Conservation (phyloP, 2,797 vertebrate genomes). For the Lacerta agilis region DNA sequence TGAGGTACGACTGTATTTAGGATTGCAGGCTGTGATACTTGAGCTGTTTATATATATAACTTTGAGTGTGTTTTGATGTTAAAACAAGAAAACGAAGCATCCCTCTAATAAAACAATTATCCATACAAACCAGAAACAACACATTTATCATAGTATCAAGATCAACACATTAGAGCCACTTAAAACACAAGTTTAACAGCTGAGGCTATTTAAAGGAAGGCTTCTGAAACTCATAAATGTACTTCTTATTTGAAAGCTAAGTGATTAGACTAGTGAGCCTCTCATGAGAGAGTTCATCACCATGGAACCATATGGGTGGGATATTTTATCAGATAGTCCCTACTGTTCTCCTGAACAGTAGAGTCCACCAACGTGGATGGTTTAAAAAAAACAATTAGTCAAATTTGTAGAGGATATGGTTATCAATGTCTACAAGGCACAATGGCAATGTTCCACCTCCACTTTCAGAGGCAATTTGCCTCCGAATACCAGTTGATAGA, state of each 20-base stretch:
- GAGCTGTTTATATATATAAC: neutral
- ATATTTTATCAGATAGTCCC: neutral
- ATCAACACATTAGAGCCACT: neutral
- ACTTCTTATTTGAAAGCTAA: neutral
- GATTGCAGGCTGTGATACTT: neutral
- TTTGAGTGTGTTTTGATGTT: neutral
- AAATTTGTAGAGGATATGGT: too few relatives aligned
- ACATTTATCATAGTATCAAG: neutral
- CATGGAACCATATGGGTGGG: neutral
- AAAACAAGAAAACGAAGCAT: neutral
- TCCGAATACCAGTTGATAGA: too few relatives aligned
- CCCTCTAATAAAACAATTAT: neutral
- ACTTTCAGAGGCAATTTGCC: too few relatives aligned
- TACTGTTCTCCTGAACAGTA: too few relatives aligned
- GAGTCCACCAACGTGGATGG: too few relatives aligned
- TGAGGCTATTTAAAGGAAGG: neutral
- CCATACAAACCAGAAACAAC: neutral
- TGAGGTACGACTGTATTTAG: neutral
- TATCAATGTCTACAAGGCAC: too few relatives aligned
- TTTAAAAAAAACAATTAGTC: too few relatives aligned
- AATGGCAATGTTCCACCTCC: too few relatives aligned
- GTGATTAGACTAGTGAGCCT: neutral
- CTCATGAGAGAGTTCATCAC: neutral
- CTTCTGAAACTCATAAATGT: neutral
- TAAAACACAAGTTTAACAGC: too few relatives aligned